phyloP scores from a whole-genome alignment of 2,888 invertebrate species.

The Phyto melanocephala region DNA sequence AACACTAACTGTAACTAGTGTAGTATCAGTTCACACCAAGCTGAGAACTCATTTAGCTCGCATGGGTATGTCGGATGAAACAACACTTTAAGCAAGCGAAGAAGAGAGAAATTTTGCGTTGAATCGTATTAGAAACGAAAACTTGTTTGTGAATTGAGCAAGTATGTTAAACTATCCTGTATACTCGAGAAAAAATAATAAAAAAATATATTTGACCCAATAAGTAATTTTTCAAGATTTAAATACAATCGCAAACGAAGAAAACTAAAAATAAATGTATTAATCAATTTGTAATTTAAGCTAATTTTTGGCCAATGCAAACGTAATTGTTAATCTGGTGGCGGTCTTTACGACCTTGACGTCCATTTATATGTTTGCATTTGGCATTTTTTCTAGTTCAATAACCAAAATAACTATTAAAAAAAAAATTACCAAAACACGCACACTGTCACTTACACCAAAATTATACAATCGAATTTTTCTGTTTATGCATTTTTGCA shows the following conservation, averaged over 20 bases:
- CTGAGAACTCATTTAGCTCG: too few species aligned
- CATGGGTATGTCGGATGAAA: too few species aligned
- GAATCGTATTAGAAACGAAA: too few species aligned
- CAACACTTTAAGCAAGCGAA: too few species aligned
- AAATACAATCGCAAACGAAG: background rate
- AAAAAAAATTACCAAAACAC: background rate
- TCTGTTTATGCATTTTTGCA: background rate
- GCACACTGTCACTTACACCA: background rate
- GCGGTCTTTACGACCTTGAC: background rate
- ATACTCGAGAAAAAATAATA: background rate
- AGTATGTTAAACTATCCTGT: background rate
- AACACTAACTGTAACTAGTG: too few species aligned
- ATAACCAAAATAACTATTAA: constrained; percentile 1
- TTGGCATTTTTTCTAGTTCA: background rate
- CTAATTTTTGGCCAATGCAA: background rate
- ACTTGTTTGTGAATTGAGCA: too few species aligned
- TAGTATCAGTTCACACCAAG: too few species aligned
- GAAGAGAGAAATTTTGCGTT: too few species aligned
- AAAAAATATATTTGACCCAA: background rate
- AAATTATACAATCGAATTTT: background rate
- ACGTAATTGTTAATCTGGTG: background rate
- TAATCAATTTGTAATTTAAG: too few species aligned
- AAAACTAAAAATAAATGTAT: too few species aligned
- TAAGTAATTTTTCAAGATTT: background rate
- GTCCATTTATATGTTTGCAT: background rate